Base-by-base conservation (phyloP, 1,140 invertebrate species). In the Copidosoma floridanum region DNA sequence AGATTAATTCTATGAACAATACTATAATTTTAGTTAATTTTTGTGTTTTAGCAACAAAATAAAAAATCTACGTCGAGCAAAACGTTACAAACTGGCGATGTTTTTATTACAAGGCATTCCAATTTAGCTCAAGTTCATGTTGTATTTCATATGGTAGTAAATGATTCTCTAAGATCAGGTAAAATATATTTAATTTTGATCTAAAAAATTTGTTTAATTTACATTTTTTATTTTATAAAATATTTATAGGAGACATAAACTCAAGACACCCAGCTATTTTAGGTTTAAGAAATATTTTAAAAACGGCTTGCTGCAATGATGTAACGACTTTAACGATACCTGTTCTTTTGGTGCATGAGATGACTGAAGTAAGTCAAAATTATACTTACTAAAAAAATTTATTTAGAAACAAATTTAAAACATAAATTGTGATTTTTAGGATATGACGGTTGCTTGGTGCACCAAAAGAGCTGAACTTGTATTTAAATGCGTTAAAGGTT, bases 401-500 rank as follows among this genome's bases (percentile, higher is more conserved):
- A n/a, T n/a, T n/a, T n/a, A n/a, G n/a, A n/a, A n/a, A n/a, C n/a
- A n/a, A n/a, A n/a, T 43, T 56, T 21, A 14, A 41, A 14, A 41
- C 3, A 59, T 26, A 47, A 32, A 8, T 3, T 11, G 32, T 50
- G 11, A 26, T 48, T 58, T 53, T 48, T 68, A 91, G 91, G 93
- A 95, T 70, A 98, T 98, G 94, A 98, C 95, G 3, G 90, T 95
- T 37, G 87, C 88, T 18, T 99, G 96, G 96, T 98, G 96, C 77
- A 86, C 93, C 66, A 92, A 94, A 72, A 80, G 97, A 68, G 96
- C 96, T 0, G 97, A 99, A 80, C 80, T 99, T 58, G 90, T 99
- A 57, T 95, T 97, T 70, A 99, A 99, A 81, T 99, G 97, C 82
- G 91, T 98, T 18, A 99, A 99, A 84, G 97, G 97, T 1, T 99